phyloP scores from a whole-genome alignment of 2,797 vertebrate genomes.

The Hydrolagus colliei region DNA sequence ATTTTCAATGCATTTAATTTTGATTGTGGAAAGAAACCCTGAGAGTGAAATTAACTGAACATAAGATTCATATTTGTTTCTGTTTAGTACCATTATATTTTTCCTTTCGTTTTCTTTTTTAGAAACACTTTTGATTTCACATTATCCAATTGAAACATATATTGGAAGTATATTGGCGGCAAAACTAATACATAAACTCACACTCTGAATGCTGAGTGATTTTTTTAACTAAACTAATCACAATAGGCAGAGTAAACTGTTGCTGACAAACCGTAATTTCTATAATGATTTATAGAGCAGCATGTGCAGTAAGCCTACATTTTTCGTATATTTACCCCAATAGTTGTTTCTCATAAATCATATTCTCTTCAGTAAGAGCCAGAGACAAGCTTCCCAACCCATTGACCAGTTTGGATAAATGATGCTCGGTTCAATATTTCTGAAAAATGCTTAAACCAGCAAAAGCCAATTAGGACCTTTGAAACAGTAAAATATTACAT shows the following conservation, averaged over 20 bases:
- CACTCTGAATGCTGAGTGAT: slow-evolving; percentile 1
- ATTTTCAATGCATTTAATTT: background rate
- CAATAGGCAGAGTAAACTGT: background rate
- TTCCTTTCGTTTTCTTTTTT: background rate
- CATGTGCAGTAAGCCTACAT: slow-evolving; percentile 12
- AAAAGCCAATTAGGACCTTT: background rate
- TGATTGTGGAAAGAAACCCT: background rate
- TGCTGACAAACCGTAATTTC: background rate
- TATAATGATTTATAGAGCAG: slow-evolving; percentile 9
- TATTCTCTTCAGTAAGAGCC: background rate
- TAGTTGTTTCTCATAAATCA: slow-evolving; percentile 23
- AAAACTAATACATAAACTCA: background rate
- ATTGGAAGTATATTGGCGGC: background rate
- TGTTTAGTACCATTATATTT: no score
- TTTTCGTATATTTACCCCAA: slow-evolving; percentile 8
- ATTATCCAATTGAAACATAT: background rate
- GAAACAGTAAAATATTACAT: background rate
- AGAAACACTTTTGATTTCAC: no score
- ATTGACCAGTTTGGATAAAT: slow-evolving; percentile 26
- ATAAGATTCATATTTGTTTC: background rate
- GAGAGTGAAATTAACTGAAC: background rate
- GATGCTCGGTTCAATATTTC: background rate
- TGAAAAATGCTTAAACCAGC: slow-evolving; percentile 4
- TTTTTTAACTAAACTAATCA: slow-evolving; percentile 7
- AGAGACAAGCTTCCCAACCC: background rate